A percentile compares a stretch with the other conserved stretches of the same genome.
Evolutionary conservation across 2,888 invertebrate species (phyloP).

Genomic region (Drosophila antonietae): DNA sequence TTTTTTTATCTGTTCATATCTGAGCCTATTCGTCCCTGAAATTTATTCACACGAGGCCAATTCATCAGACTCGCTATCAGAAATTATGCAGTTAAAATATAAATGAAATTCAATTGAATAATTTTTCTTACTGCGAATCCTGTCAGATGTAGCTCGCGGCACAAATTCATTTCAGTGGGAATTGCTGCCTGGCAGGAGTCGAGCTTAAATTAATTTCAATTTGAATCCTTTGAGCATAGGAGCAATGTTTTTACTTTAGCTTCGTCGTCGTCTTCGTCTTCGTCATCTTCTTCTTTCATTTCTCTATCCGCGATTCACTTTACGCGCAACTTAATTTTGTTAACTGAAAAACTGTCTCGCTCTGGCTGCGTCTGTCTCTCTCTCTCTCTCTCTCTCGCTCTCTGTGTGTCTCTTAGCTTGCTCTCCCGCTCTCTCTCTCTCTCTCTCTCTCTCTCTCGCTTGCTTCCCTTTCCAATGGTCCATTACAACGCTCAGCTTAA

Average conservation of each 20-base stretch:
- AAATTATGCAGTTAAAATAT: conserved; percentile 3
- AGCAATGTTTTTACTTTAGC: conserved; percentile 3
- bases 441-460: neutral
- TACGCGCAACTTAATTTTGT: conserved; percentile 16
- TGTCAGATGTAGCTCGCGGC: conserved; percentile 4
- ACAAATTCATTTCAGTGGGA: neutral
- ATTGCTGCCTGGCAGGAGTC: conserved; percentile 3
- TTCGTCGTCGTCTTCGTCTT: neutral
- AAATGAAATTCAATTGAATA: conserved; percentile 8
- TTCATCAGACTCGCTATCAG: neutral
- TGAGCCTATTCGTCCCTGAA: neutral
- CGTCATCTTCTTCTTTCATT: neutral
- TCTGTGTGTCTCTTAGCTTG: neutral
- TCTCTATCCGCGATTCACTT: conserved; percentile 10
- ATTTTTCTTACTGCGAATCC: conserved; percentile 3
- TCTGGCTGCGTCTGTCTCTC: neutral
- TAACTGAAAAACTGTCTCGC: conserved; percentile 8
- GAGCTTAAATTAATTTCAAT: conserved; percentile 13
- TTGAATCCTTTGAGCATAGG: conserved; percentile 3
- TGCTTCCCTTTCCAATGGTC: conserved; percentile 10
- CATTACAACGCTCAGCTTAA: conserved; percentile 22
- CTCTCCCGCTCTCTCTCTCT: neutral
- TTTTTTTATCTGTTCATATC: neutral
- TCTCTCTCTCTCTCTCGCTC: neutral
- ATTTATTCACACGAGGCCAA: neutral